A percentile compares a stretch with the other conserved stretches of the same genome.
Conservation (phyloP, 2,888 invertebrate genomes). For the Tipula vernalis region DNA sequence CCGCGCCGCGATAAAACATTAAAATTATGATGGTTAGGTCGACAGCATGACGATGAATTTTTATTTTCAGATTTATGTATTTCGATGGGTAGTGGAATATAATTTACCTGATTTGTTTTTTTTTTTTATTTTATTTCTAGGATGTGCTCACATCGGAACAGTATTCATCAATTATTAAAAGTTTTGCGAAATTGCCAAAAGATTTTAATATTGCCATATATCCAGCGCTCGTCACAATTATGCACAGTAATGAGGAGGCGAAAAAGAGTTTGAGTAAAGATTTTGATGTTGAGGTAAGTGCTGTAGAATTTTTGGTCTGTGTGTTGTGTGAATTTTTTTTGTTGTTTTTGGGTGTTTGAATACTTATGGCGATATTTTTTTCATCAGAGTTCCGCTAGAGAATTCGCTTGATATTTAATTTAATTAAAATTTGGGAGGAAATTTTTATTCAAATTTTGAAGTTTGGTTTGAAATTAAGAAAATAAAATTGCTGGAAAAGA, state of each 20-base stretch:
- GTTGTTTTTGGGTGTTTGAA: not conserved
- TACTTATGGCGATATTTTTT: too few species aligned
- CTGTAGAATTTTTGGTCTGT: too few species aligned
- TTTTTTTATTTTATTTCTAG: not conserved
- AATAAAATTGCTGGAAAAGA: too few species aligned
- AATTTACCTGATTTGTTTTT: not conserved
- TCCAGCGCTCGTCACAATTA: slow-evolving; percentile 33
- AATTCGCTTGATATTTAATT: too few species aligned
- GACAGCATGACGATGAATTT: not conserved
- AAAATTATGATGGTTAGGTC: not conserved
- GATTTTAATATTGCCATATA: slow-evolving; percentile 33
- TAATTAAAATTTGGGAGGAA: too few species aligned
- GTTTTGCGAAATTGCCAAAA: slow-evolving; percentile 31
- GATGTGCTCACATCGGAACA: slow-evolving; percentile 26
- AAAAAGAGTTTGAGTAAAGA: slow-evolving; percentile 31
- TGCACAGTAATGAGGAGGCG: slow-evolving; percentile 30
- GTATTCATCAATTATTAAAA: slow-evolving; percentile 32
- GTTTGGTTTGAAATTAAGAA: too few species aligned
- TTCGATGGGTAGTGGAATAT: not conserved
- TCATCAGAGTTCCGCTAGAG: too few species aligned
- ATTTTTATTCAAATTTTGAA: too few species aligned
- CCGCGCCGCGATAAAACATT: not conserved
- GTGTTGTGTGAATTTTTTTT: not conserved
- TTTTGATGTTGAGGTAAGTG: slow-evolving; percentile 32
- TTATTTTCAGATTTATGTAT: not conserved